phyloP scores from a whole-genome alignment of 1,140 invertebrate species.

The Cecropterus lyciades region DNA sequence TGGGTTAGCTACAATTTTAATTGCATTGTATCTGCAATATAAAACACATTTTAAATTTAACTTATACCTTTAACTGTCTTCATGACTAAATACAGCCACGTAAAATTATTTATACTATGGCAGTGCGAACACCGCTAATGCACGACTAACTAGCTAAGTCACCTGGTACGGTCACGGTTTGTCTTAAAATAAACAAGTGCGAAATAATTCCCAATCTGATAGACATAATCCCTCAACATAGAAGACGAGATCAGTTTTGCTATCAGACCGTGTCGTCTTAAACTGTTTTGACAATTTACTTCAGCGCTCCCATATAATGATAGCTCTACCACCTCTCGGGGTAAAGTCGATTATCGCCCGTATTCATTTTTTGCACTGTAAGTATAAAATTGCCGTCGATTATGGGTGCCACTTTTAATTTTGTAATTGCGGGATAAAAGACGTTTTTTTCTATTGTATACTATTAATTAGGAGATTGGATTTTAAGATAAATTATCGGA shows the following conservation, averaged over 20 bases:
- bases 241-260: constrained; percentile 50
- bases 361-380: constrained; percentile 20
- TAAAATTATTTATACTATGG: too few species aligned
- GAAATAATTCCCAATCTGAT: constrained; percentile 34
- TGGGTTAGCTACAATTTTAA: too few species aligned
- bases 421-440: constrained; percentile 20
- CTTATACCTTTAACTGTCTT: too few species aligned
- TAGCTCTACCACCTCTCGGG: constrained; percentile 11
- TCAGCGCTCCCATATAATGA: constrained; percentile 11
- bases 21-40: too few species aligned
- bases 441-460: too few species aligned
- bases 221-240: constrained; percentile 35
- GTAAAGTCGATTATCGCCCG: constrained; percentile 43
- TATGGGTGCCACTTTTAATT: constrained; percentile 21
- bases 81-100: too few species aligned
- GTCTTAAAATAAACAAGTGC: constrained; percentile 13
- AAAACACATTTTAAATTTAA: too few species aligned
- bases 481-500: too few species aligned
- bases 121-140: too few species aligned
- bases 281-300: constrained; percentile 45
- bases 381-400: constrained; percentile 40
- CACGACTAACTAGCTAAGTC: too few species aligned
- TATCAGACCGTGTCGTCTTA: constrained; percentile 65
- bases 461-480: too few species aligned
- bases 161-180: constrained; percentile 18